Evolutionary conservation across 1,140 invertebrate species (phyloP), one percentile per base, ranked within the genome.

Genomic region (Homalodisca vitripennis): DNA sequence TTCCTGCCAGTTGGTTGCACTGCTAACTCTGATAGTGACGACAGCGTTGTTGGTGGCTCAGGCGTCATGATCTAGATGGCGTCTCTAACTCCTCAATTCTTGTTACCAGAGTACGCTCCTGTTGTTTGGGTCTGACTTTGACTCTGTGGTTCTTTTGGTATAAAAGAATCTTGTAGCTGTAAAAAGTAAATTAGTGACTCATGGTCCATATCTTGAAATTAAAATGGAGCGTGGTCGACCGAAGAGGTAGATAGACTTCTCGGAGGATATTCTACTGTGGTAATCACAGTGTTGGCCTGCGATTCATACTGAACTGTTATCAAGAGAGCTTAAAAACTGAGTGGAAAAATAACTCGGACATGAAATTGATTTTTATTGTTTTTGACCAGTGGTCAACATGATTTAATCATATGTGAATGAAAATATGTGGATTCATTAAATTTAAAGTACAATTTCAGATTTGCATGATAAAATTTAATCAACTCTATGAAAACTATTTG

Each of bases 71-170:
- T 64, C 62, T n/a, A 26, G 12, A 64, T 27, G 27, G 2, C 32
- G 27, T 20, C 62, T 64, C 34, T 64, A 64, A 64, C 3, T 12
- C 24, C 17, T 10, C 30, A 64, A 64, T 64, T 64, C 29, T 34
- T 64, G 62, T 64, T 64, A 64, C 34, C 62, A 64, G 55, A 60
- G 29, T 12, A 31, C 14, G 29, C 62, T 64, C 62, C 3, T 64
- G 30, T 64, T 64, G 34, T 41, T 64, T 64, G 20, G 29, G 29
- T 41, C 24, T 64, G 22, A 64, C 30, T 46, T 60, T 41, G 62
- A 64, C 62, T 64, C 62, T 64, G 30, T 32, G n/a, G 27, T 46
- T 60, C 24, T 60, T 29, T 60, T 60, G 13, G 29, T 29, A 22
- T 60, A 31, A 34, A 64, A 34, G 30, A 34, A 64, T 46, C 62